phyloP scores from a whole-genome alignment of 2,113 vertebrate species.

The Lontra canadensis region DNA sequence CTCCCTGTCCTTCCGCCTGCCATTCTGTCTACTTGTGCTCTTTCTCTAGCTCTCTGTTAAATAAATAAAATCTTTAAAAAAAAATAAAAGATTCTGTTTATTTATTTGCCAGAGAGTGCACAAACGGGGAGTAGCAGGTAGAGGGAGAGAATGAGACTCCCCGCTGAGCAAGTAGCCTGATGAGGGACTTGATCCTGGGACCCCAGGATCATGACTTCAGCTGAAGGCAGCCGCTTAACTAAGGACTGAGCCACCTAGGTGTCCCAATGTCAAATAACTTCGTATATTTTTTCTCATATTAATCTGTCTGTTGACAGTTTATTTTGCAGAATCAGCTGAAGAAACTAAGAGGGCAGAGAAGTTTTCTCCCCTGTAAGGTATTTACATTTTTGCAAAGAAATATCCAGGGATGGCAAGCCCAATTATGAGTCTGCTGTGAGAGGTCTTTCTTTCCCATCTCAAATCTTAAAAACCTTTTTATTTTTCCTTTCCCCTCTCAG shows the following conservation, averaged over 20 bases:
- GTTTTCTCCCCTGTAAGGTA: not conserved
- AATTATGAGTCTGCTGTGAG: not conserved
- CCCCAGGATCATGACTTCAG: too few species aligned
- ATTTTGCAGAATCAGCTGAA: not conserved
- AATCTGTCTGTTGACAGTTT: not conserved
- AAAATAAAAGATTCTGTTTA: too few species aligned
- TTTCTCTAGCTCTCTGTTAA: too few species aligned
- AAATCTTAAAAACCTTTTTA: not conserved
- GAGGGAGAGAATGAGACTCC: too few species aligned
- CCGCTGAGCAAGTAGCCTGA: too few species aligned
- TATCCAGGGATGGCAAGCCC: not conserved
- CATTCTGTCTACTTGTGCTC: too few species aligned
- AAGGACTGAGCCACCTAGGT: not conserved
- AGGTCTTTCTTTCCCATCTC: not conserved
- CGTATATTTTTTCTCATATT: not conserved
- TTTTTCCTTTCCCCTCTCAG: not conserved
- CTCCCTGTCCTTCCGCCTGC: too few species aligned
- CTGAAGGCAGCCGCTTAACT: not conserved
- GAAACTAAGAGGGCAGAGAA: not conserved
- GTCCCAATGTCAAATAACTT: not conserved
- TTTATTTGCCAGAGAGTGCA: too few species aligned
- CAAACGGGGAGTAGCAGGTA: too few species aligned
- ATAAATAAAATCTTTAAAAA: too few species aligned
- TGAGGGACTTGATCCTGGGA: too few species aligned
- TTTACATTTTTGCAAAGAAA: not conserved